Conservation (phyloP, 2,888 invertebrate genomes). For the Caenorhabditis becei region DNA sequence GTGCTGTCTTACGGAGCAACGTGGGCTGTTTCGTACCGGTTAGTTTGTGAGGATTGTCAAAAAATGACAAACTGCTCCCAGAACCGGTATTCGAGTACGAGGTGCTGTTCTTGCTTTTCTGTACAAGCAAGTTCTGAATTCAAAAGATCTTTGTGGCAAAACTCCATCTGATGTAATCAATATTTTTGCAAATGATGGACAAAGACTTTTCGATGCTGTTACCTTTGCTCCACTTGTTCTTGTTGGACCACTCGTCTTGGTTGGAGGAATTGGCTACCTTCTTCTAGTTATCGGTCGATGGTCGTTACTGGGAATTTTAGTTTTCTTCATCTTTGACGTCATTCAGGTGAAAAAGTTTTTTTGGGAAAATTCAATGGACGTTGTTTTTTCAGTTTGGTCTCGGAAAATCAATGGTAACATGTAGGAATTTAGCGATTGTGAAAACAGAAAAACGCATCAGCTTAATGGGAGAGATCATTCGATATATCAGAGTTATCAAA, state of each 20-base stretch:
- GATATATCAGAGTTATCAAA: constrained; percentile 85
- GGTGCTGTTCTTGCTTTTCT: constrained; percentile 82
- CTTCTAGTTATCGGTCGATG: constrained; percentile 82
- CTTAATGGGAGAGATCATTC: constrained; percentile 85
- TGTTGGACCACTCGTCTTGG: constrained; percentile 82
- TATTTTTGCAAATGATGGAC: constrained; percentile 83
- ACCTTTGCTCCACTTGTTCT: constrained; percentile 82
- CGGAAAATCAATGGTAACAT: constrained; percentile 80
- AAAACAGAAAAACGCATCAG: constrained; percentile 79
- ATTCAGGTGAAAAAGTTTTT: constrained; percentile 80
- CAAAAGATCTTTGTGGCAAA: constrained; percentile 60
- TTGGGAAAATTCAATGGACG: not conserved
- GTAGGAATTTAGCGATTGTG: constrained; percentile 76
- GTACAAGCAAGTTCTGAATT: constrained; percentile 74
- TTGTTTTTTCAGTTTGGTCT: constrained; percentile 71
- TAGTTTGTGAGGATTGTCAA: not conserved
- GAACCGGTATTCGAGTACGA: constrained; percentile 82
- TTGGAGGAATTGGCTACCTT: constrained; percentile 82
- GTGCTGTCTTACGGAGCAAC: constrained; percentile 82
- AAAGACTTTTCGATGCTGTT: constrained; percentile 83
- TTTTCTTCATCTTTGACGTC: constrained; percentile 82
- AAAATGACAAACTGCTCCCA: constrained; percentile 27
- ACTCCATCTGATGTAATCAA: constrained; percentile 79
- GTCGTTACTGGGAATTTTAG: constrained; percentile 82
- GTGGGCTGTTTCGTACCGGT: constrained; percentile 82